Evolutionary conservation across 2,113 vertebrate species (phyloP).

Genomic region (Drymodes brunneopygia): DNA sequence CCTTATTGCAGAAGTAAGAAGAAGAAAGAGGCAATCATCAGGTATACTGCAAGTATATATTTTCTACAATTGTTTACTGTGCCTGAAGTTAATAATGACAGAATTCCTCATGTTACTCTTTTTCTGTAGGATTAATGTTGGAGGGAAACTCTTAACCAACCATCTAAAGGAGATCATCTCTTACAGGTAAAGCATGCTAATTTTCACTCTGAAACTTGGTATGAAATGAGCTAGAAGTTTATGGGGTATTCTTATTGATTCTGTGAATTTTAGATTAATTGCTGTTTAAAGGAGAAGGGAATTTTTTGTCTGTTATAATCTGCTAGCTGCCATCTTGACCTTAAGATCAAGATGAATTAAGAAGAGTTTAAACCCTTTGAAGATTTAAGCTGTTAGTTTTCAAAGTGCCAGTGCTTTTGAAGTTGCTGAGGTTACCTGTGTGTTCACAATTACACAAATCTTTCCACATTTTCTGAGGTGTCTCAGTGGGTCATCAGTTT

Average conservation of each 20-base stretch:
- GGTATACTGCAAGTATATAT: constrained; percentile 69
- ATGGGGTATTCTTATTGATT: background rate
- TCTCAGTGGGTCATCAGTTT: background rate
- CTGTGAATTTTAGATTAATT: background rate
- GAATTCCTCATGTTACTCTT: constrained; percentile 11
- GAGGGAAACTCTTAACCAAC: constrained; percentile 95
- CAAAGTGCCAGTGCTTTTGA: background rate
- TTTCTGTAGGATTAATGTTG: constrained; percentile 87
- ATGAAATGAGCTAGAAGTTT: background rate
- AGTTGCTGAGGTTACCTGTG: background rate
- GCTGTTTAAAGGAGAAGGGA: background rate
- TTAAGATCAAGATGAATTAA: background rate
- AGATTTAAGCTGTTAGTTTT: background rate
- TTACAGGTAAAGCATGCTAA: constrained; percentile 80
- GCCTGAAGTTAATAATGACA: background rate
- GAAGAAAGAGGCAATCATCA: constrained; percentile 93
- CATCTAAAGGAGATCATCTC: constrained; percentile 99
- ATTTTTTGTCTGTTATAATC: background rate
- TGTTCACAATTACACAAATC: background rate
- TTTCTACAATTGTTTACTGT: background rate
- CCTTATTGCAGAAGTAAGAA: constrained; percentile 95
- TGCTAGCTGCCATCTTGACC: background rate
- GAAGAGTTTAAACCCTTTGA: background rate
- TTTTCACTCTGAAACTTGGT: background rate
- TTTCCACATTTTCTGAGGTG: background rate